A percentile compares a stretch with the other conserved stretches of the same genome.
Evolutionary conservation across 2,888 invertebrate species (phyloP).

Genomic region (Cantharis rustica): DNA sequence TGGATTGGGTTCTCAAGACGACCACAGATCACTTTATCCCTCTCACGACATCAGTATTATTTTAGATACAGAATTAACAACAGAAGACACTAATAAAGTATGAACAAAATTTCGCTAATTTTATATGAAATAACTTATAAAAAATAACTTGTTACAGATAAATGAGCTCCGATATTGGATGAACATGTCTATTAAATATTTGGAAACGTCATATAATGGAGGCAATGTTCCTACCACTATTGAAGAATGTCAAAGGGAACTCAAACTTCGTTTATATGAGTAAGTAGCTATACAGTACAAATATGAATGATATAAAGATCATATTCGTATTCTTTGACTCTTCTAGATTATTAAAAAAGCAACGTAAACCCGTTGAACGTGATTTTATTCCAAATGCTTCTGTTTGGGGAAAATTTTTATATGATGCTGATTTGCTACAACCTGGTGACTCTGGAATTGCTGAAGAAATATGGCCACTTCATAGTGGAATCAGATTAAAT

Average conservation of each 20-base stretch:
- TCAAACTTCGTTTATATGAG: constrained; percentile 57
- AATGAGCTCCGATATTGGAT: constrained; percentile 76
- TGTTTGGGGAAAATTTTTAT: constrained; percentile 53
- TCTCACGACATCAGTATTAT: constrained; percentile 84
- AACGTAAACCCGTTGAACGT: constrained; percentile 52
- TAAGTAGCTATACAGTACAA: constrained; percentile 43
- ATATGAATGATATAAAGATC: background rate
- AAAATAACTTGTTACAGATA: constrained; percentile 59
- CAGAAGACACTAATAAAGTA: constrained; percentile 61
- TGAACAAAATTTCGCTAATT: background rate
- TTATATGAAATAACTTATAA: background rate
- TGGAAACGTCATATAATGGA: constrained; percentile 50
- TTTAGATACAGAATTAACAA: constrained; percentile 76
- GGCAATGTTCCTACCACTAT: constrained; percentile 48
- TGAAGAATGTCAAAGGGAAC: constrained; percentile 55
- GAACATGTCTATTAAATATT: constrained; percentile 66
- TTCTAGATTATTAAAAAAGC: constrained; percentile 55
- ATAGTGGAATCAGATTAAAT: constrained; percentile 58
- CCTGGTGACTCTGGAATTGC: constrained; percentile 44
- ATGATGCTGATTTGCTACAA: constrained; percentile 49
- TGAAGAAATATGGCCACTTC: constrained; percentile 57
- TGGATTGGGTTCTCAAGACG: constrained; percentile 75
- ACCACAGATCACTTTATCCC: constrained; percentile 66
- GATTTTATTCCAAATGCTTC: constrained; percentile 47
- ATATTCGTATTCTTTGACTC: too few species aligned